Percentiles rank a stretch among this genome's conserved stretches.
These are phyloP conservation scores for Apotomis betuletana DNA, from an alignment of 2,888 invertebrate species.

Conservation along the genomic window DNA sequence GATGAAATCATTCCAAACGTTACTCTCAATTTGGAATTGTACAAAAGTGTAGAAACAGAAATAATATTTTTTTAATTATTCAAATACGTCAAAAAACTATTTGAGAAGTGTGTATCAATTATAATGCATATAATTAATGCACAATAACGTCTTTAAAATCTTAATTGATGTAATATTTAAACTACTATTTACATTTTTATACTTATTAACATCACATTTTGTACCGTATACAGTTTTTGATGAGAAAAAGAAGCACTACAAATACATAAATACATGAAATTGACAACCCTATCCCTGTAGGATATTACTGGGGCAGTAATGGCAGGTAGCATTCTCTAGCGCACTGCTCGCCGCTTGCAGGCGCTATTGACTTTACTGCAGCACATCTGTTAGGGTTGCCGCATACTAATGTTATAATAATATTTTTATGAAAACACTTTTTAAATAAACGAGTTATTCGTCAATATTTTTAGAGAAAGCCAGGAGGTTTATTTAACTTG, in stretches of 20 bases:
- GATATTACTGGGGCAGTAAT: conserved; percentile 27
- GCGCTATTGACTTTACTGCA: conserved; percentile 33
- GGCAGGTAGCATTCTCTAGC: conserved; percentile 28
- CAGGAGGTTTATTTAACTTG: background rate
- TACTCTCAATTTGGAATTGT: too few species aligned
- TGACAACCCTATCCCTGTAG: conserved; percentile 17
- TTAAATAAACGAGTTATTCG: background rate
- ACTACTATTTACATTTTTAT: too few species aligned
- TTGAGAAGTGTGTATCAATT: too few species aligned
- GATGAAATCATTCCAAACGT: too few species aligned
- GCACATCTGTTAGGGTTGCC: conserved; percentile 3
- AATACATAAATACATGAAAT: background rate
- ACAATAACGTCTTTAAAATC: too few species aligned
- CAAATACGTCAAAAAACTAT: too few species aligned
- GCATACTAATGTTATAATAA: conserved; percentile 6
- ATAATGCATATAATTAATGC: too few species aligned
- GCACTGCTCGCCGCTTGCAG: conserved; percentile 25
- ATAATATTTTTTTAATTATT: too few species aligned
- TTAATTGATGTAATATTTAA: too few species aligned
- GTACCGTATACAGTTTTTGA: too few species aligned
- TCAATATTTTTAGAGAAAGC: background rate
- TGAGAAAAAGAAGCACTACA: background rate
- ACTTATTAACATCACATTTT: too few species aligned
- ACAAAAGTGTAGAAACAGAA: too few species aligned
- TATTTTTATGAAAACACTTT: background rate